Percentiles rank a stretch among this genome's conserved stretches.
Evolutionary conservation across 2,113 vertebrate species (phyloP).

Genomic region (Pimephales promelas): DNA sequence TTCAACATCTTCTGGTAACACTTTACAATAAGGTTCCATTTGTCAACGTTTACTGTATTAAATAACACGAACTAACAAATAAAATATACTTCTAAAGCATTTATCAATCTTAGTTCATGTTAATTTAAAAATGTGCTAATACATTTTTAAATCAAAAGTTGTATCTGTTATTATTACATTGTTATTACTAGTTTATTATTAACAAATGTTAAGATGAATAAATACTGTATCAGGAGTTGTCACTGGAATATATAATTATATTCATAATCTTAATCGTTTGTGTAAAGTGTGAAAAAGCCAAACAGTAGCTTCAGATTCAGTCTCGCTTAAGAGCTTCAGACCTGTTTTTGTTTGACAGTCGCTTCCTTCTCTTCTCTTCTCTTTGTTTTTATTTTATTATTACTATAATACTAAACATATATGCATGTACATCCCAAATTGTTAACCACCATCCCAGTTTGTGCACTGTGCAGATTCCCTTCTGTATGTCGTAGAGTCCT

Average conservation of each 20-base stretch:
- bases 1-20: background rate
- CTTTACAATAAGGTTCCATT: too few species aligned
- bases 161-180: too few species aligned
- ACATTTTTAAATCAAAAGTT: too few species aligned
- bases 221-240: too few species aligned
- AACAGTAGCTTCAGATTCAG: background rate
- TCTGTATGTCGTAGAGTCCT: background rate
- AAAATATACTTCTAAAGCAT: too few species aligned
- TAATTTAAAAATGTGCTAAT: too few species aligned
- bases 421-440: background rate
- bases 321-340: background rate
- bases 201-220: too few species aligned
- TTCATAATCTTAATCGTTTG: background rate
- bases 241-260: too few species aligned
- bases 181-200: too few species aligned
- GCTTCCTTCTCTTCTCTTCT: constrained; percentile 1
- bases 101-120: too few species aligned
- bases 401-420: background rate
- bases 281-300: background rate
- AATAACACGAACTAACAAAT: too few species aligned
- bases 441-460: background rate
- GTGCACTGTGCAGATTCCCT: background rate
- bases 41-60: too few species aligned
- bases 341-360: constrained; percentile 4
- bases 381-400: background rate